These are phyloP conservation scores for Carassius gibelio DNA, from an alignment of 2,113 vertebrate species.

Conservation along the genomic window DNA sequence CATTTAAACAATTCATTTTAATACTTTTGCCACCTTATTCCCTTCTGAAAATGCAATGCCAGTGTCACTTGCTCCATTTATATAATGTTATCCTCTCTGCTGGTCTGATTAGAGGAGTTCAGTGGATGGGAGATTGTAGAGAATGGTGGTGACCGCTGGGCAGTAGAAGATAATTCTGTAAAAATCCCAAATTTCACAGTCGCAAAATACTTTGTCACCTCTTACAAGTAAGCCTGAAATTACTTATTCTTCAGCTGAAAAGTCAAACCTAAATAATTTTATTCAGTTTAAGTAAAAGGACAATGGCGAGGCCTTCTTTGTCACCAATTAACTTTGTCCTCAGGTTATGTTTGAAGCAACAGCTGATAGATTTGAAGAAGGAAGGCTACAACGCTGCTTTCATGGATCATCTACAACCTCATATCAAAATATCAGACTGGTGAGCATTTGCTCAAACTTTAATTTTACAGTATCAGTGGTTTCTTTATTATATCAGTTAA, in stretches of 20 bases:
- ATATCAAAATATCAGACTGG: not conserved
- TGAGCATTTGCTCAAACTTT: not conserved
- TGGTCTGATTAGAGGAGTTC: conserved; percentile 57
- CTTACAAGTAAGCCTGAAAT: not conserved
- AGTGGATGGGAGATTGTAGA: not conserved
- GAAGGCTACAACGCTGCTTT: not conserved
- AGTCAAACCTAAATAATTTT: no score
- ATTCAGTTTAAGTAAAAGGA: not conserved
- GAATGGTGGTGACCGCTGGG: not conserved
- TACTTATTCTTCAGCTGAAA: not conserved
- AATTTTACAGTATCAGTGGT: not conserved
- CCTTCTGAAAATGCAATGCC: not conserved
- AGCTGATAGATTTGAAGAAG: not conserved
- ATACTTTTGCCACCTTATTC: not conserved
- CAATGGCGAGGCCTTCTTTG: not conserved
- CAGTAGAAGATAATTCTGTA: conserved; percentile 8
- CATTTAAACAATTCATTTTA: not conserved
- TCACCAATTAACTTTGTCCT: not conserved
- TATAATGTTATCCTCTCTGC: not conserved
- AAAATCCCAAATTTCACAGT: conserved; percentile 62
- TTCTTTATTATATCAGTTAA: not conserved
- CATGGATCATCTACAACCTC: not conserved
- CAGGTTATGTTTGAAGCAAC: not conserved
- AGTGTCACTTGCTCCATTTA: not conserved
- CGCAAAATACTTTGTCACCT: not conserved